These are phyloP conservation scores for Achatina immaculata DNA, from an alignment of 1,140 invertebrate species.

Conservation along the genomic window DNA sequence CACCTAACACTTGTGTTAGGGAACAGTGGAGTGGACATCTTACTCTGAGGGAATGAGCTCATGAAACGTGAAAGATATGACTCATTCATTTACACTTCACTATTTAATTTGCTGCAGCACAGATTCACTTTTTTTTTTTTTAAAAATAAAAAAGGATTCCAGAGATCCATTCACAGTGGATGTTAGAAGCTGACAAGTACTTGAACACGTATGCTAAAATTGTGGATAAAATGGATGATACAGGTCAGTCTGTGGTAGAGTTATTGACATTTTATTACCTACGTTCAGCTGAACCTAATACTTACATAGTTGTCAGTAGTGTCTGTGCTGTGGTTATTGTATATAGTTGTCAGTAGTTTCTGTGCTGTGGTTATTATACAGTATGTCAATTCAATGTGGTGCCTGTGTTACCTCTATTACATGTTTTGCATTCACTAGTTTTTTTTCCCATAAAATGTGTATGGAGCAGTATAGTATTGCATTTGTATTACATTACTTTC, in stretches of 20 bases:
- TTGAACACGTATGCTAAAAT: constrained; percentile 3
- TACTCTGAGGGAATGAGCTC: neutral
- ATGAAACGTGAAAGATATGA: neutral
- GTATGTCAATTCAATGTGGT: neutral
- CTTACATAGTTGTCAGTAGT: too few relatives aligned
- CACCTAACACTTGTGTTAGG: neutral
- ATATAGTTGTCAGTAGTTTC: neutral
- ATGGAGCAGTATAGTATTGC: too few relatives aligned
- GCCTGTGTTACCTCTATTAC: neutral
- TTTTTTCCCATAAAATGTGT: too few relatives aligned
- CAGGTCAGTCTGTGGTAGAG: neutral
- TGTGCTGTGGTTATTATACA: neutral
- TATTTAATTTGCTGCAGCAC: neutral
- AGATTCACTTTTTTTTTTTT: neutral
- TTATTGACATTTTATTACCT: neutral
- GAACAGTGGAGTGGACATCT: neutral
- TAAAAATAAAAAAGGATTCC: neutral
- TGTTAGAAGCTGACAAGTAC: constrained; percentile 4
- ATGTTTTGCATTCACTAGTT: neutral
- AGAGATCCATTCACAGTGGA: neutral
- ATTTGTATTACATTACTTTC: too few relatives aligned
- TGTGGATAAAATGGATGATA: constrained; percentile 16
- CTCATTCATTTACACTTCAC: neutral
- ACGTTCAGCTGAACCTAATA: neutral
- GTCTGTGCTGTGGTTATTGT: too few relatives aligned